These are phyloP conservation scores for Labia minor DNA, from an alignment of 2,888 invertebrate genomes.

Conservation along the genomic window DNA sequence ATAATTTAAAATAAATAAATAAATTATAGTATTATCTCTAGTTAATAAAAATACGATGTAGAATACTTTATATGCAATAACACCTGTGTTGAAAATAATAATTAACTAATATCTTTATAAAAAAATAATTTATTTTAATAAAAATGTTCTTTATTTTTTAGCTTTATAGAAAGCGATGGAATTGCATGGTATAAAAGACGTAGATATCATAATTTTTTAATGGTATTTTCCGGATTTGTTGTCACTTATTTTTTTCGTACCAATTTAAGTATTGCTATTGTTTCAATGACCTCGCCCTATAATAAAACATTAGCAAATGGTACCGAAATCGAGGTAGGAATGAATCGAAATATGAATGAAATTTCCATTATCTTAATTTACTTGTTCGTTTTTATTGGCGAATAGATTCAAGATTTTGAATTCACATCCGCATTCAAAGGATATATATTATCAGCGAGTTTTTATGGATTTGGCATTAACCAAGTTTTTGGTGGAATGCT, in stretches of 20 bases:
- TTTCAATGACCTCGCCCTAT: slow-evolving; percentile 44
- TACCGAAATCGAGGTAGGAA: slow-evolving; percentile 37
- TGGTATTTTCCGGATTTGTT: background rate
- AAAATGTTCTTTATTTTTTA: too few relatives aligned
- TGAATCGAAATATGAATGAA: background rate
- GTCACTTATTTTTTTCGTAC: background rate
- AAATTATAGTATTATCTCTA: background rate
- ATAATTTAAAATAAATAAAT: background rate
- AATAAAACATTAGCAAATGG: slow-evolving; percentile 51
- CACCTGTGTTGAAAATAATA: too few relatives aligned
- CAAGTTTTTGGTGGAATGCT: slow-evolving; percentile 73
- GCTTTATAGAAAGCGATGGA: background rate
- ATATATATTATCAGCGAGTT: slow-evolving; percentile 71
- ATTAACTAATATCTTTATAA: too few relatives aligned
- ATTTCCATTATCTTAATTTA: background rate
- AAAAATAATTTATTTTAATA: too few relatives aligned
- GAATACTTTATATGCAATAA: too few relatives aligned
- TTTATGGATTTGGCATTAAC: slow-evolving; percentile 78
- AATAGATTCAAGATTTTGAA: slow-evolving; percentile 57
- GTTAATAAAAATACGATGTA: too few relatives aligned
- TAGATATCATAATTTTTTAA: background rate
- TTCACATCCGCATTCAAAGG: slow-evolving; percentile 72
- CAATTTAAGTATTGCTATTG: background rate
- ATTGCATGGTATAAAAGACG: background rate
- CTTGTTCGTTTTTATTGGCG: slow-evolving; percentile 27